phyloP scores from a whole-genome alignment of 2,888 invertebrate genomes.

The Eudasyphora cyanicolor region DNA sequence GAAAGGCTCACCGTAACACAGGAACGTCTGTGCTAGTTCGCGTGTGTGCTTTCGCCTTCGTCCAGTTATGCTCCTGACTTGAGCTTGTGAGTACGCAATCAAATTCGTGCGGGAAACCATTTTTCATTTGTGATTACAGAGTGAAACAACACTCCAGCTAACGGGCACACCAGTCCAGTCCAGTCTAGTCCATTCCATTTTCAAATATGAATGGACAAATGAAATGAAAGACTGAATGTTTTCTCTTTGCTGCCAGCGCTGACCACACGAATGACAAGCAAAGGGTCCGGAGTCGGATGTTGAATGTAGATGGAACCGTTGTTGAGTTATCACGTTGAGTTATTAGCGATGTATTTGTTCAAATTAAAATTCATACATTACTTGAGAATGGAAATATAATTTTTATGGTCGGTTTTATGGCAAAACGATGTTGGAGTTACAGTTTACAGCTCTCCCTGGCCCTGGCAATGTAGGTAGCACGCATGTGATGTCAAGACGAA shows the following conservation, averaged over 20 bases:
- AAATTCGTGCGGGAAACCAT: conserved; percentile 62
- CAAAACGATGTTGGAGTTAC: not conserved
- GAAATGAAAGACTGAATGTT: conserved; percentile 39
- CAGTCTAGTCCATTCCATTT: not conserved
- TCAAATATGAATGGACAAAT: conserved; percentile 37
- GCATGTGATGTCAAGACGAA: conserved; percentile 61
- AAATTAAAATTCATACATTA: conserved; percentile 62
- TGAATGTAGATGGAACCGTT: conserved; percentile 1
- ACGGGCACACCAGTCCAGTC: no score
- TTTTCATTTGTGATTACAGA: conserved; percentile 54
- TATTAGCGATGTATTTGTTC: conserved; percentile 62
- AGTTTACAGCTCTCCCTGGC: conserved; percentile 18
- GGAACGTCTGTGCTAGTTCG: not conserved
- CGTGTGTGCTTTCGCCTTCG: not conserved
- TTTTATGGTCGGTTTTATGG: conserved; percentile 30
- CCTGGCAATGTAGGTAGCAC: no score
- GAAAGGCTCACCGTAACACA: not conserved
- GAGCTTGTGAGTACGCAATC: conserved; percentile 27
- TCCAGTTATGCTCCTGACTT: not conserved
- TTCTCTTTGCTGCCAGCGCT: not conserved
- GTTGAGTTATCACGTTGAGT: conserved; percentile 61
- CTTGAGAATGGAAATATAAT: conserved; percentile 48
- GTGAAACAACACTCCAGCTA: conserved; percentile 18
- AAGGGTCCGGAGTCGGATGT: conserved; percentile 50
- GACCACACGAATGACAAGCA: not conserved